Conservation (phyloP, 2,797 vertebrate genomes). For the Enteromius anoplus region DNA sequence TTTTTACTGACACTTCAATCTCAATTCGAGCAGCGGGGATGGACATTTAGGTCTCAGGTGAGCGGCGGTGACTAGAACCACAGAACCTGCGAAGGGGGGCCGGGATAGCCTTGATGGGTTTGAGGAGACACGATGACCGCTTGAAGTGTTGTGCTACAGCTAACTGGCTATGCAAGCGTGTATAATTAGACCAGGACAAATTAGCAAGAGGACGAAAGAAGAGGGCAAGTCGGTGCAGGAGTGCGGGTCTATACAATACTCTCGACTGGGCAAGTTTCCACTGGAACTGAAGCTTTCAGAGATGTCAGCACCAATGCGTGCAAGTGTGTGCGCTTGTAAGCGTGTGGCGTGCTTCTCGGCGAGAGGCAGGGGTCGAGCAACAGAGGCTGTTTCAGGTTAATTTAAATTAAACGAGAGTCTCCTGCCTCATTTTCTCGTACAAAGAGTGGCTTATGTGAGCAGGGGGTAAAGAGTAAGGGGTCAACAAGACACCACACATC, state of each 20-base stretch:
- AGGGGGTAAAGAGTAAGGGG: not conserved
- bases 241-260: constrained; percentile 17
- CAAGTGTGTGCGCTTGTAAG: constrained; percentile 31
- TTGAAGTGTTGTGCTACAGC: constrained; percentile 21
- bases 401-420: constrained; percentile 56
- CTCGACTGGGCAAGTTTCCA: constrained; percentile 30
- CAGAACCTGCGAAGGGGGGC: constrained; percentile 1
- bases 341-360: constrained; percentile 21
- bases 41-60: constrained; percentile 11
- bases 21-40: not conserved
- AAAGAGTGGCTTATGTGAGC: constrained; percentile 8
- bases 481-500: constrained; percentile 38
- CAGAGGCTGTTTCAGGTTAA: constrained; percentile 70
- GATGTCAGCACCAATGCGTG: constrained; percentile 44
- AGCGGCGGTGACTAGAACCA: not conserved
- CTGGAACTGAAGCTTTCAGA: constrained; percentile 41
- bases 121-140: constrained; percentile 35
- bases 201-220: constrained; percentile 17
- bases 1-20: not conserved
- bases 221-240: constrained; percentile 24
- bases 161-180: constrained; percentile 15
- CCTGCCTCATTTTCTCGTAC: not conserved
- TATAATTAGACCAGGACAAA: constrained; percentile 24
- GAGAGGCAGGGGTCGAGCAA: constrained; percentile 47
- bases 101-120: constrained; percentile 6